phyloP scores from a whole-genome alignment of 2,113 vertebrate genomes.

The Daubentonia madagascariensis region DNA sequence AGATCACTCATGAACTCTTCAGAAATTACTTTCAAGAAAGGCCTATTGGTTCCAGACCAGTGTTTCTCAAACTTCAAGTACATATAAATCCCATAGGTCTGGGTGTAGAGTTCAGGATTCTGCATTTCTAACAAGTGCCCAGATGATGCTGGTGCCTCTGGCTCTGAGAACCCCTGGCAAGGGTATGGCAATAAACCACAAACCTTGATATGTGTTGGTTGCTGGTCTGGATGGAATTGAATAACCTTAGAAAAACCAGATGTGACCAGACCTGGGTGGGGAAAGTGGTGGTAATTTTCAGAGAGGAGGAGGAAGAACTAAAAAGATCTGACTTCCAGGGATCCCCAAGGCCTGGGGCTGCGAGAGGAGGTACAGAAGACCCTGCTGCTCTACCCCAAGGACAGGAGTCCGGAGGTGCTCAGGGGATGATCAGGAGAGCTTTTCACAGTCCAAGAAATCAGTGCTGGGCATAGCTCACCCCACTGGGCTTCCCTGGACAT shows the following conservation, averaged over 20 bases:
- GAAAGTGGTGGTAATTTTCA: neutral
- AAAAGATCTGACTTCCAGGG: neutral
- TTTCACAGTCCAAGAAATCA: no score
- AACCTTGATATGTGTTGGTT: neutral
- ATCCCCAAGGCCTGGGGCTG: neutral
- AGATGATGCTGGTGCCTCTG: neutral
- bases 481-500: rapidly evolving
- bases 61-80: neutral
- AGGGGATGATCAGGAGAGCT: neutral
- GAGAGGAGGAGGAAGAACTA: neutral
- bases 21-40: neutral
- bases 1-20: neutral
- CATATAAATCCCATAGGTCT: neutral
- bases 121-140: neutral
- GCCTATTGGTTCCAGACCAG: neutral
- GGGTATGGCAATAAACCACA: neutral
- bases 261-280: neutral
- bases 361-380: neutral
- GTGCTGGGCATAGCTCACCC: neutral
- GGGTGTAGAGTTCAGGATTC: neutral
- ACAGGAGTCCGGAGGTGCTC: neutral
- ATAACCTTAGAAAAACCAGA: neutral
- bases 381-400: neutral
- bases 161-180: neutral
- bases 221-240: neutral